Evolutionary conservation across 1,140 invertebrate species (phyloP).

Genomic region (Stenopsyche tienmushanensis): DNA sequence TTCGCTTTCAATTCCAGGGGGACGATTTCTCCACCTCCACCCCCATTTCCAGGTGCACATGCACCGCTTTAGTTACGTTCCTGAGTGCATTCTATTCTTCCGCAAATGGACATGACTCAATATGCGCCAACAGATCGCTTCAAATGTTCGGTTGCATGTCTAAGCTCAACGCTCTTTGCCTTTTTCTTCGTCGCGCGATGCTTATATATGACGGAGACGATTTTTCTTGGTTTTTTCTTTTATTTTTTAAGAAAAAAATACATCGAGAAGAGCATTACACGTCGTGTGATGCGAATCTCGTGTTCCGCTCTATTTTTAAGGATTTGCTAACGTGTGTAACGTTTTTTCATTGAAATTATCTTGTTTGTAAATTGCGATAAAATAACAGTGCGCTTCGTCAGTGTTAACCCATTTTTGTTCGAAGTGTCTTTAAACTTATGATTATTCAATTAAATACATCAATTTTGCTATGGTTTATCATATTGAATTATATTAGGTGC

Average conservation of each 20-base stretch:
- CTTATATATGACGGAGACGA: no score
- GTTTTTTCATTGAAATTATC: constrained; percentile 17
- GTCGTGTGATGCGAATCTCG: constrained; percentile 22
- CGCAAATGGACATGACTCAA: no score
- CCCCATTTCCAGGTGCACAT: not conserved
- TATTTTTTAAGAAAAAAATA: not conserved
- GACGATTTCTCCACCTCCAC: no score
- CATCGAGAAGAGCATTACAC: not conserved
- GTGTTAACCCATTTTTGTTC: not conserved
- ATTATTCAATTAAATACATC: no score
- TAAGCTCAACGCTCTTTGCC: not conserved
- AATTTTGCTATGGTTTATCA: no score
- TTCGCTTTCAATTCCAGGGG: no score
- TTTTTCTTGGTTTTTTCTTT: constrained; percentile 1
- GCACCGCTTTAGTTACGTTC: no score
- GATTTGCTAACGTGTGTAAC: constrained; percentile 15
- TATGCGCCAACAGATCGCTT: no score
- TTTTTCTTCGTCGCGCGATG: not conserved
- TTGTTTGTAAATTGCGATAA: not conserved
- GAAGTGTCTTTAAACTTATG: no score
- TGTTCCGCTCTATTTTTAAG: constrained; percentile 40
- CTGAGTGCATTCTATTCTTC: no score
- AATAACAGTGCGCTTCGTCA: not conserved
- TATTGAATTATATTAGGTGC: no score
- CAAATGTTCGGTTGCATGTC: not conserved